Evolutionary conservation across 1,140 invertebrate genomes (phyloP), one percentile per base, ranked within the genome.

Genomic region (Coenobita brevimanus): DNA sequence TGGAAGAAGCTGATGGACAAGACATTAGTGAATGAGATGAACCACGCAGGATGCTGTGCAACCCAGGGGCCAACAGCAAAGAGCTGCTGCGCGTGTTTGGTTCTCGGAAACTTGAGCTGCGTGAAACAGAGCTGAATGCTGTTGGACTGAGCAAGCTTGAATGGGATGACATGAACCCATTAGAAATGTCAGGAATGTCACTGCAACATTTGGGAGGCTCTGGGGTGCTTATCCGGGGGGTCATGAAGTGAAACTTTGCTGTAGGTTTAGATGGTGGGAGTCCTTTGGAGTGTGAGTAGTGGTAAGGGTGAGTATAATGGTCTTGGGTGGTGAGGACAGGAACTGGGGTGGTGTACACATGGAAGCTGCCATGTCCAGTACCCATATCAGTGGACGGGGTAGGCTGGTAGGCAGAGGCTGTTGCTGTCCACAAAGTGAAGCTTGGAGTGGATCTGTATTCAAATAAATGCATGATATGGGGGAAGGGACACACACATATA

Each of bases 221-320:
- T 33, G 15, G 8, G 8, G 71, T 46, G 24, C 36, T 8, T 36
- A 27, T 43, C 24, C 24, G 38, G 10, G 46, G 64, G 2, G 50
- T n/a, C 24, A 69, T 60, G 62, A 82, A 82, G 80, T 64, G 76
- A 71, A 79, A 79, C 46, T 54, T 38, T 50, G 76, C 85, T 33
- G 85, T 80, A 17, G 85, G 78, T 71, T 87, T 80, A 81, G 85
- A 50, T 30, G 76, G 85, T 24, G 76, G 76, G 27, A 87, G 67
- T 24, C 85, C 85, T 50, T 87, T 87, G 24, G 76, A 64, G 33
- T 46, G 62, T 27, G 76, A 27, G 24, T 75, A 76, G 36, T 76
- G 71, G 46, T 54, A 27, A 38, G 82, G 73, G 54, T 85, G 82
- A 41, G 71, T 60, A 54, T 87, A 57, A 36, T 69, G 41, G 10